Percentiles rank a stretch among this genome's conserved stretches.
These are phyloP conservation scores for Chelonus insularis DNA, from an alignment of 1,140 invertebrate species.

Conservation along the genomic window DNA sequence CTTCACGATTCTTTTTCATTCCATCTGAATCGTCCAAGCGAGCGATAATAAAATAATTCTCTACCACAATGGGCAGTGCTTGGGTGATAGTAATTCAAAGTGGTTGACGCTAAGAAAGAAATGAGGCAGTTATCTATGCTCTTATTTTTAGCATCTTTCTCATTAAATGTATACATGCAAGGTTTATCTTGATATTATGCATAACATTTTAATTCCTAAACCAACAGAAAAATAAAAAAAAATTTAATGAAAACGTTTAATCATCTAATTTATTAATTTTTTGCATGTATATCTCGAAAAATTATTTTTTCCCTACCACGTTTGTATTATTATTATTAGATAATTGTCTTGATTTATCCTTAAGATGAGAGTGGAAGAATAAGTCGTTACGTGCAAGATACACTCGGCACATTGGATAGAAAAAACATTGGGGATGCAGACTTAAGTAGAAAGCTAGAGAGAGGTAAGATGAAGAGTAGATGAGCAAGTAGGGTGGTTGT, in stretches of 20 bases:
- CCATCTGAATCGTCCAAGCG: slow-evolving; percentile 38
- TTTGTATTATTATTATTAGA: too few species aligned
- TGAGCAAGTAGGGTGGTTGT: slow-evolving; percentile 28
- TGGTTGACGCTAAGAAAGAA: slow-evolving; percentile 38
- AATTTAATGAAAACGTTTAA: too few species aligned
- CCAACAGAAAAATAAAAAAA: too few species aligned
- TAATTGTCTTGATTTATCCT: neutral
- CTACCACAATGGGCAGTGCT: slow-evolving; percentile 54
- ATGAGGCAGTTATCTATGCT: slow-evolving; percentile 9
- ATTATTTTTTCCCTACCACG: too few species aligned
- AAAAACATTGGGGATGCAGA: slow-evolving; percentile 4
- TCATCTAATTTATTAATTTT: too few species aligned
- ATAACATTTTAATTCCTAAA: too few species aligned
- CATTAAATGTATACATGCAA: neutral
- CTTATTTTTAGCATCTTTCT: neutral
- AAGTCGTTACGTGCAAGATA: slow-evolving; percentile 3
- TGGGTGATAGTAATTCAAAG: slow-evolving; percentile 55
- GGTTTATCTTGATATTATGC: too few species aligned
- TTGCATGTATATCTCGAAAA: too few species aligned
- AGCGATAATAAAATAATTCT: slow-evolving; percentile 60
- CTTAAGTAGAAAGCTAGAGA: neutral
- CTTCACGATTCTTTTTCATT: slow-evolving; percentile 18
- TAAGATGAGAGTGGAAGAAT: slow-evolving; percentile 4
- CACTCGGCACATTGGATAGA: neutral
- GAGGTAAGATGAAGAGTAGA: slow-evolving; percentile 26